Percentiles rank a stretch among this genome's conserved stretches.
phyloP scores from a whole-genome alignment of 1,140 invertebrate species.

The Pollicipes pollicipes region DNA sequence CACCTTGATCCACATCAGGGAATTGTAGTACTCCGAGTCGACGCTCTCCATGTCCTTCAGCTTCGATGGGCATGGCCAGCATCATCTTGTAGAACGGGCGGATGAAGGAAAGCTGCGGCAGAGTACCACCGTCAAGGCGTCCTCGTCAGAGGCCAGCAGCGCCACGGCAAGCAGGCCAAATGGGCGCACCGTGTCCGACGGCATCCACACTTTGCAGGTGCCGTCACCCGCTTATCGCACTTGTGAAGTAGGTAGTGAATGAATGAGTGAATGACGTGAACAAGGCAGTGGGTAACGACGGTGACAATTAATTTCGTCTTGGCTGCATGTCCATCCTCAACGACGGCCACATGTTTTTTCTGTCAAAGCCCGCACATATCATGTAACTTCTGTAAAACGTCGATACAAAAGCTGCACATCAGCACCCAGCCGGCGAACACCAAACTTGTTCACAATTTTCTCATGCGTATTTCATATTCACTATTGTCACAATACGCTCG shows the following conservation, averaged over 20 bases:
- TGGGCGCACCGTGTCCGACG: neutral
- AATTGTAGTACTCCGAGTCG: conserved; percentile 97
- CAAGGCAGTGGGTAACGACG: conserved; percentile 2
- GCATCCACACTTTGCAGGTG: too few species aligned
- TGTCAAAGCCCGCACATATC: too few species aligned
- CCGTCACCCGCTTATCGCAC: too few species aligned
- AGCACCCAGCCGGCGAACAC: neutral
- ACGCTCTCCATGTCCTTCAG: conserved; percentile 95
- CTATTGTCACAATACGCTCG: neutral
- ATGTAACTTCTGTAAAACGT: conserved; percentile 2
- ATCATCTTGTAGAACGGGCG: conserved; percentile 99
- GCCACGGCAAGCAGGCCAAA: neutral
- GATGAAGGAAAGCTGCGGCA: conserved; percentile 82
- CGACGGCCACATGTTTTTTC: too few species aligned
- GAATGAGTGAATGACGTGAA: conserved; percentile 1
- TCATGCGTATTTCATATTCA: neutral
- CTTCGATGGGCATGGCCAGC: conserved; percentile 79
- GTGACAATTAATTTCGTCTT: too few species aligned
- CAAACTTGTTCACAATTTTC: neutral
- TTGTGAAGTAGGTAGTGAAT: neutral
- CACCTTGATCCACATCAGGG: conserved; percentile 74
- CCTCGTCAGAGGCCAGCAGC: neutral
- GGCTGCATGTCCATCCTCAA: too few species aligned
- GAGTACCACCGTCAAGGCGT: conserved; percentile 11
- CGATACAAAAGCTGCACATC: neutral